Base-by-base conservation (phyloP, 2,113 vertebrate genomes). In the Nothobranchius kuhntae region DNA sequence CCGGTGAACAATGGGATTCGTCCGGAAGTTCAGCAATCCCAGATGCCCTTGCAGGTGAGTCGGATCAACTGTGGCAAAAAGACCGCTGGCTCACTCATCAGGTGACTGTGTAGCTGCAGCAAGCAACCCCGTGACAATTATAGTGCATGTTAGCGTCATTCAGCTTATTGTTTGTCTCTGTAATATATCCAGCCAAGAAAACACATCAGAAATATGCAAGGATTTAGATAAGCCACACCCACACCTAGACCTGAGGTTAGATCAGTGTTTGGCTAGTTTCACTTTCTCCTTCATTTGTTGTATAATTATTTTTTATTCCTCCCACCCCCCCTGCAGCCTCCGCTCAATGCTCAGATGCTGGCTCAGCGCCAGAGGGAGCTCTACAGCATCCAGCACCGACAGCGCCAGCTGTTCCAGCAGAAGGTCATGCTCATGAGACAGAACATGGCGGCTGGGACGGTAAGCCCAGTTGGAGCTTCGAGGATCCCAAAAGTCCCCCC, bases 321-420 rank as follows among this genome's bases (percentile, higher is more conserved):
- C 13, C 24, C 40, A 4, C 2, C 67, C 2, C 61, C 67, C 47
- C 48, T 6, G 0, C 92, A 98, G 95, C 95, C 96, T 13, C 96
- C 95, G 0, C 89, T 98, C 57, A 98, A 98, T 0, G 96, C 96
- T 24, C 96, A 98, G 80, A 98, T 98, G 96, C 74, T 98, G 86
- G 96, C 96, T 0, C 96, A 98, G 86, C 94, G 96, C 38, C 96
- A 98, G 64, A 89, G 96, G 1, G 96, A 98, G 53, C 91, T 98
- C 53, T 97, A 95, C 85, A 98, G 95, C 92, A 95, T 96, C 35
- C 95, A 98, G 87, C 96, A 98, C 86, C 95, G 95, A 17, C 96
- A 98, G 88, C 87, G 95, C 68, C 96, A 98, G 86, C 93, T 98
- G 40, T 93, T 98, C 78, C 96, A 98, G 92, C 96, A 98, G 50